These are phyloP conservation scores for Pseudorasbora parva DNA, from an alignment of 2,113 vertebrate species.

Conservation along the genomic window DNA sequence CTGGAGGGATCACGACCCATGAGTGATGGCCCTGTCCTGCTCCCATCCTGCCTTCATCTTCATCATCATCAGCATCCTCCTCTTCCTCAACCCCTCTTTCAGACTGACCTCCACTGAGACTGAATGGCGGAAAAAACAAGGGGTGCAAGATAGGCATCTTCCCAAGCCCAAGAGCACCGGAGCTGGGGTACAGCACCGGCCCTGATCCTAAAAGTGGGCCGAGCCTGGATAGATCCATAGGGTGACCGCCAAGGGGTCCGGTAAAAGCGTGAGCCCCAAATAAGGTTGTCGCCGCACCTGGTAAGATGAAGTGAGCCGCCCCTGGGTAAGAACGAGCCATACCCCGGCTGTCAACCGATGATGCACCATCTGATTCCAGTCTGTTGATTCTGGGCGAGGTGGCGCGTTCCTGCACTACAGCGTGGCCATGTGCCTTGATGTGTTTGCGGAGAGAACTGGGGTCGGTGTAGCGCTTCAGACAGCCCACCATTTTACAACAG, in stretches of 20 bases:
- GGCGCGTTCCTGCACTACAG: conserved; percentile 79
- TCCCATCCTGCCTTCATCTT: conserved; percentile 60
- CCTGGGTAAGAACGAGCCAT: conserved; percentile 74
- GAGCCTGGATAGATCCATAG: conserved; percentile 61
- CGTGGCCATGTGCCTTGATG: conserved; percentile 98
- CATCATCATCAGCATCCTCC: conserved; percentile 61
- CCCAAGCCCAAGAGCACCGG: conserved; percentile 78
- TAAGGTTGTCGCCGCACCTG: conserved; percentile 75
- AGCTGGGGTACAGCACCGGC: conserved; percentile 30
- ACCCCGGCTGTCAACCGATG: background rate
- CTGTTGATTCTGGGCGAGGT: conserved; percentile 67
- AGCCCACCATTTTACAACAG: conserved; percentile 98
- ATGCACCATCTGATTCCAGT: background rate
- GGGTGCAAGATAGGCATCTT: conserved; percentile 85
- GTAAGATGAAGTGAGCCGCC: conserved; percentile 82
- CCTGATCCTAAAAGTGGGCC: conserved; percentile 46
- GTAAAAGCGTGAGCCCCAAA: conserved; percentile 78
- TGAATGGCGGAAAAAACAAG: conserved; percentile 77
- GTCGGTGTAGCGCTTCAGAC: conserved; percentile 97
- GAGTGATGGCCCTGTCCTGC: conserved; percentile 70
- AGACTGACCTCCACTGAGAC: conserved; percentile 62
- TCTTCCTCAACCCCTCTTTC: conserved; percentile 58
- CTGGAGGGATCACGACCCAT: conserved; percentile 90
- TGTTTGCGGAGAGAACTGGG: conserved; percentile 98
- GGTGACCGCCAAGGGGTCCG: conserved; percentile 70